These are phyloP conservation scores for Trematomus loennbergii DNA, from an alignment of 2,113 vertebrate genomes.

Conservation along the genomic window DNA sequence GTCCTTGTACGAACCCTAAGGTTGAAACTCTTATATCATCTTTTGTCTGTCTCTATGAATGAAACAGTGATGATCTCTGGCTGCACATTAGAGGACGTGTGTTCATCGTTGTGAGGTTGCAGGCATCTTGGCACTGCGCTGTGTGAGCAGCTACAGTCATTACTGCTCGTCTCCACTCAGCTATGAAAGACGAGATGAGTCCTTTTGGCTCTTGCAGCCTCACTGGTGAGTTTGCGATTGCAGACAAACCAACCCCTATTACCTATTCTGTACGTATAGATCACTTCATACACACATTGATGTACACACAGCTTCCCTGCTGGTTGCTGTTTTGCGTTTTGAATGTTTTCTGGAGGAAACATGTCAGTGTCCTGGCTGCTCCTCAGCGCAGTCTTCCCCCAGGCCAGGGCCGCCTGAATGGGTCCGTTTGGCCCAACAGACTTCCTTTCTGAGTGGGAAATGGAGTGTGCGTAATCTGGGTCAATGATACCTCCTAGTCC, in stretches of 20 bases:
- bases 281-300: too few relatives aligned
- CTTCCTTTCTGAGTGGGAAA: conserved; percentile 79
- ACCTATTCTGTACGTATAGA: not conserved
- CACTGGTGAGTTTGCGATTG: conserved; percentile 16
- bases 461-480: conserved; percentile 76
- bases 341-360: conserved; percentile 29
- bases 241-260: not conserved
- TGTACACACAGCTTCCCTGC: not conserved
- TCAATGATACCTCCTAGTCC: conserved; percentile 65
- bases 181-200: conserved; percentile 73
- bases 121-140: conserved; percentile 33
- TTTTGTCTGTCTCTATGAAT: not conserved
- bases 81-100: conserved; percentile 19
- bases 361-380: conserved; percentile 25
- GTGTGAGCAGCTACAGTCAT: conserved; percentile 47
- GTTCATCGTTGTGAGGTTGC: conserved; percentile 8
- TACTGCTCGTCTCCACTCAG: conserved; percentile 55
- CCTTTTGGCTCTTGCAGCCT: conserved; percentile 41
- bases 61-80: conserved; percentile 7
- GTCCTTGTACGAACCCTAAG: not conserved
- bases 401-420: conserved; percentile 69
- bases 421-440: conserved; percentile 55
- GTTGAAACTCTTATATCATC: not conserved
- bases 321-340: not conserved
- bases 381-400: conserved; percentile 31